phyloP scores from a whole-genome alignment of 2,113 vertebrate species.

The Ifrita kowaldi region DNA sequence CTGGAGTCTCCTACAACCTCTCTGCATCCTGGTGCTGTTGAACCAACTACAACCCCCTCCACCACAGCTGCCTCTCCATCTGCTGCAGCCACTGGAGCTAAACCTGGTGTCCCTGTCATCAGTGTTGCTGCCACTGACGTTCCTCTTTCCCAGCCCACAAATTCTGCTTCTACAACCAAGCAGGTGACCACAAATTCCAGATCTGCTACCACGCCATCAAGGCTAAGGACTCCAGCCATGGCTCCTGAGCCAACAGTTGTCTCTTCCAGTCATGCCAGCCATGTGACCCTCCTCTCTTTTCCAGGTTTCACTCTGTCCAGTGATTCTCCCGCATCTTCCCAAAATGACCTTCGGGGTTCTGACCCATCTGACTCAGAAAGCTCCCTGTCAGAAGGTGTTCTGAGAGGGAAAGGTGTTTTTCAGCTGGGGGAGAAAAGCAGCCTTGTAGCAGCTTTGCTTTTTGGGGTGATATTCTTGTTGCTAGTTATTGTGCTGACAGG shows the following conservation, averaged over 20 bases:
- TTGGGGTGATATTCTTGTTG: conserved; percentile 69
- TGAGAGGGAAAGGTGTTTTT: neutral
- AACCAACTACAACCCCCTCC: neutral
- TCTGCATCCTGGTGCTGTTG: neutral
- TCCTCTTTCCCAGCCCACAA: neutral
- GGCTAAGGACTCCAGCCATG: neutral
- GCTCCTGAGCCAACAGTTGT: neutral
- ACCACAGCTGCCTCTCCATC: neutral
- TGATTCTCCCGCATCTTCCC: neutral
- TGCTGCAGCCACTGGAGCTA: neutral
- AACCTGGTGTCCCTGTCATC: neutral
- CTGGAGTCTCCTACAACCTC: neutral
- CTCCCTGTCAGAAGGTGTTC: neutral
- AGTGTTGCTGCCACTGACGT: accelerated
- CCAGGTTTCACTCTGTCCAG: neutral
- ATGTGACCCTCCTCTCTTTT: neutral
- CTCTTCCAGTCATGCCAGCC: neutral
- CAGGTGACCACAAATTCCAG: neutral
- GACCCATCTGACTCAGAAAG: neutral
- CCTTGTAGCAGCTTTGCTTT: conserved; percentile 67
- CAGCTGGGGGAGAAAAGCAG: conserved; percentile 58
- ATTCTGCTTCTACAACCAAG: neutral
- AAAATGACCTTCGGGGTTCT: neutral
- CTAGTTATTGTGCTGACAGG: conserved; percentile 58
- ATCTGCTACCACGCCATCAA: neutral